Base-by-base conservation (phyloP, 2,797 vertebrate species). In the Sebastolobus altivelis region DNA sequence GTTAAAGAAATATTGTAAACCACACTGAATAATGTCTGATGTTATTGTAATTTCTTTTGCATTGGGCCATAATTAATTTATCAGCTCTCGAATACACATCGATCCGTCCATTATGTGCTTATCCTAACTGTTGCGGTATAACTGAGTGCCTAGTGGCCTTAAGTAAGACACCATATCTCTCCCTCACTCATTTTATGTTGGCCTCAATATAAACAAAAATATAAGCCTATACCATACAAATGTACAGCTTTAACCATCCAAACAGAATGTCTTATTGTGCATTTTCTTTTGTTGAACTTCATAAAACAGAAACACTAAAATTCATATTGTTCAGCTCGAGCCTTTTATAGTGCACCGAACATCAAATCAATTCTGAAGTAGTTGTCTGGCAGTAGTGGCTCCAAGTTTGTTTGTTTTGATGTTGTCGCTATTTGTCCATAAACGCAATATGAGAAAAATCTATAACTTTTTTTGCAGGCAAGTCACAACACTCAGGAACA, bases 401-500 rank as follows among this genome's bases (percentile, higher is more conserved):
- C 56, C 58, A 72, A 63, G 66, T 87, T 86, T 89, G 69, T 89
- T 84, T 87, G 80, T 89, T 87, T 87, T 84, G 80, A 82, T 85
- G 75, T 75, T 87, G 77, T 85, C 29, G 43, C 75, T 68, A 56
- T 84, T 88, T 88, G 80, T 89, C 80, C 66, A 83, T 83, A 84
- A 92, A 87, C 20, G 16, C 79, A 77, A 72, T 84, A 70, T 82
- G 43, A 81, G 63, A 87, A 86, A 83, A 86, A 87, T 87, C 85
- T 65, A 82, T 83, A 81, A 74, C 10, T 18, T 82, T 72, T 66
- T 74, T 27, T 59, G 58, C 75, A 78, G 20, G 49, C 49, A 52
- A 52, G 18, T 52, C 20, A 52, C 20, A 49, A 20, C 49, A 52
- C 65, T 78, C 43, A 43, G 46, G 11, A 82, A 74, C 82, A 52